Evolutionary conservation across 2,113 vertebrate species (phyloP).

Genomic region (Nibea albiflora): DNA sequence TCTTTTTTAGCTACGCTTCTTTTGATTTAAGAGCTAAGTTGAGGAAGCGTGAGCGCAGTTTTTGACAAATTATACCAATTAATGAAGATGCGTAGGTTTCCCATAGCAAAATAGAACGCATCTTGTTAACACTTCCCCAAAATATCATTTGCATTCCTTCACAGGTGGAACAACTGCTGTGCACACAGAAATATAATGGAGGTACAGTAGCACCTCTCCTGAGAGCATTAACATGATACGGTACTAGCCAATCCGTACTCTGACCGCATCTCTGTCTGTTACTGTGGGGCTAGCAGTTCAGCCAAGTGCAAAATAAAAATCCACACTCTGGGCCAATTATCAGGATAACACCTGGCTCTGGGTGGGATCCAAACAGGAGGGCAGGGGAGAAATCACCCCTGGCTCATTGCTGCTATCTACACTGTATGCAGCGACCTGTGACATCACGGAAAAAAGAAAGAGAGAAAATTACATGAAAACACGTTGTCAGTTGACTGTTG

Average conservation of each 20-base stretch:
- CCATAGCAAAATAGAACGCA: slow-evolving; percentile 50
- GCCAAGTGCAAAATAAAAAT: slow-evolving; percentile 76
- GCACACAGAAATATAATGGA: slow-evolving; percentile 70
- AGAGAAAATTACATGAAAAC: slow-evolving; percentile 41
- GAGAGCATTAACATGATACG: slow-evolving; percentile 68
- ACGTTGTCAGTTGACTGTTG: slow-evolving; percentile 22
- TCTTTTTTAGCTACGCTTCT: slow-evolving; percentile 31
- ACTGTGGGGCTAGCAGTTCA: slow-evolving; percentile 68
- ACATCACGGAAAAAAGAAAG: slow-evolving; percentile 44
- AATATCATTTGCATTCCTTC: slow-evolving; percentile 71
- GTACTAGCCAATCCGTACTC: slow-evolving; percentile 42
- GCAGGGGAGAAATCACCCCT: slow-evolving; percentile 45
- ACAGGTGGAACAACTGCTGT: slow-evolving; percentile 64
- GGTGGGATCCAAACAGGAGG: slow-evolving; percentile 71
- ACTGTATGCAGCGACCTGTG: slow-evolving; percentile 56
- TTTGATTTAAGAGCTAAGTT: slow-evolving; percentile 54
- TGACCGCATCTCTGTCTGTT: slow-evolving; percentile 56
- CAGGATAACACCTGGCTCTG: slow-evolving; percentile 78
- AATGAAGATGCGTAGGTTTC: slow-evolving; percentile 46
- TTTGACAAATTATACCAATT: slow-evolving; percentile 61
- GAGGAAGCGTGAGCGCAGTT: slow-evolving; percentile 3
- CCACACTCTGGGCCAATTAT: slow-evolving; percentile 79
- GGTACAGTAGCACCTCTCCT: slow-evolving; percentile 56
- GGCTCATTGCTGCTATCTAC: slow-evolving; percentile 48
- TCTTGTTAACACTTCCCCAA: slow-evolving; percentile 64